Evolutionary conservation across 2,888 invertebrate species (phyloP).

Genomic region (Xylota segnis): DNA sequence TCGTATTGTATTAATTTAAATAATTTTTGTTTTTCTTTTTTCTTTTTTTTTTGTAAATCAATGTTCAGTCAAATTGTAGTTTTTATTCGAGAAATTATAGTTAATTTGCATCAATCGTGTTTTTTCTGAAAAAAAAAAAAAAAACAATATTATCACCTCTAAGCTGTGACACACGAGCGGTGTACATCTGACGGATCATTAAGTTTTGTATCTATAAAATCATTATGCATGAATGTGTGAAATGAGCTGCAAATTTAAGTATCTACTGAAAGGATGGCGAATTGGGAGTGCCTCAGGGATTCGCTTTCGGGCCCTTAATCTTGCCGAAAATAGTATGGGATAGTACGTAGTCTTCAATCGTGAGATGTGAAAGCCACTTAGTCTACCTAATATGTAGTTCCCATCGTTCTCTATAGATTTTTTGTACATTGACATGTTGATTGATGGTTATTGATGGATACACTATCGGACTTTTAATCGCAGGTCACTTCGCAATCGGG

Average conservation of each 20-base stretch:
- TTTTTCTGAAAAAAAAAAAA: slow-evolving; percentile 7
- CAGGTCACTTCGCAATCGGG: slow-evolving; percentile 24
- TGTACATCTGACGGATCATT: slow-evolving; percentile 7
- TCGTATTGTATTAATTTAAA: slow-evolving; percentile 40
- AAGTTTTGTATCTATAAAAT: background rate
- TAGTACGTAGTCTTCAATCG: no score
- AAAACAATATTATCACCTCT: slow-evolving; percentile 1
- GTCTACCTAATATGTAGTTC: background rate
- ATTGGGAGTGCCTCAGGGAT: background rate
- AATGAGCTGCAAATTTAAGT: background rate
- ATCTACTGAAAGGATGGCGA: background rate
- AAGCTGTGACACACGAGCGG: background rate
- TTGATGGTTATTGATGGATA: slow-evolving; percentile 42
- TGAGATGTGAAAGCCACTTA: background rate
- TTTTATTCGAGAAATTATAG: slow-evolving; percentile 35
- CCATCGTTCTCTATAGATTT: background rate
- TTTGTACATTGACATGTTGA: slow-evolving; percentile 25
- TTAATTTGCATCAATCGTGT: slow-evolving; percentile 53
- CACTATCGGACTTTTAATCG: slow-evolving; percentile 6
- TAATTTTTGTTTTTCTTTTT: slow-evolving; percentile 16
- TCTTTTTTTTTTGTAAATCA: slow-evolving; percentile 4
- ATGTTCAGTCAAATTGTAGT: slow-evolving; percentile 23
- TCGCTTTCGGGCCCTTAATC: no score
- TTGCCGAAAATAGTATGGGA: no score
- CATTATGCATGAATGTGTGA: background rate